Conservation (phyloP, 2,113 vertebrate species). For the Meriones unguiculatus region DNA sequence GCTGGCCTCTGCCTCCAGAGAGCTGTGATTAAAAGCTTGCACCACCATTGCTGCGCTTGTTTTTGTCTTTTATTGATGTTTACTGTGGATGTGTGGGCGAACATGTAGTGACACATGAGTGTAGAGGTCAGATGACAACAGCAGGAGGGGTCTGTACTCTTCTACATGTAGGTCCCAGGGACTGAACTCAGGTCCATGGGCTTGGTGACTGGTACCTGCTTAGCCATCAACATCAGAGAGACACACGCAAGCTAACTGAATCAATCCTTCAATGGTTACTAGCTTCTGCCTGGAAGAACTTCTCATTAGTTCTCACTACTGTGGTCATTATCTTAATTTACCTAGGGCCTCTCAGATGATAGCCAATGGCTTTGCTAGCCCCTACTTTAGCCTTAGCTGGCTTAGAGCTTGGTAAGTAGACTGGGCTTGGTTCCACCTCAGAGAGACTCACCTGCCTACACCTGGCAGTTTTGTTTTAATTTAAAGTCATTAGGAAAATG, state of each 20-base stretch:
- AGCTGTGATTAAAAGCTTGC: background rate
- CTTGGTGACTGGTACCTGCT: background rate
- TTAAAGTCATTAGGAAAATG: background rate
- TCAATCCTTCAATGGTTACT: background rate
- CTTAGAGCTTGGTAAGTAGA: background rate
- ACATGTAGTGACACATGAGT: background rate
- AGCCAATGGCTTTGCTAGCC: background rate
- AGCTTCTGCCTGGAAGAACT: background rate
- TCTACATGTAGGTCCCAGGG: background rate
- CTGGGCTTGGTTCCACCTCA: background rate
- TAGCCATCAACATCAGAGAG: background rate
- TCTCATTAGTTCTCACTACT: background rate
- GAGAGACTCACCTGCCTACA: background rate
- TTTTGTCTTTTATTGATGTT: background rate
- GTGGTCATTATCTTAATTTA: background rate
- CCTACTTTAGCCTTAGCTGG: background rate
- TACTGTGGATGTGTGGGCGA: background rate
- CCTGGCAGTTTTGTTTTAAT: background rate
- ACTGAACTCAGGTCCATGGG: background rate
- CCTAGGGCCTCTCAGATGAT: background rate
- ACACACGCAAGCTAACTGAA: background rate
- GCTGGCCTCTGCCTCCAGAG: background rate
- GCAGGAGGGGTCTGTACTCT: background rate
- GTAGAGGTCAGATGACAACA: background rate
- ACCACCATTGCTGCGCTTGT: background rate